phyloP scores from a whole-genome alignment of 1,140 invertebrate species.

The Conus betulinus region DNA sequence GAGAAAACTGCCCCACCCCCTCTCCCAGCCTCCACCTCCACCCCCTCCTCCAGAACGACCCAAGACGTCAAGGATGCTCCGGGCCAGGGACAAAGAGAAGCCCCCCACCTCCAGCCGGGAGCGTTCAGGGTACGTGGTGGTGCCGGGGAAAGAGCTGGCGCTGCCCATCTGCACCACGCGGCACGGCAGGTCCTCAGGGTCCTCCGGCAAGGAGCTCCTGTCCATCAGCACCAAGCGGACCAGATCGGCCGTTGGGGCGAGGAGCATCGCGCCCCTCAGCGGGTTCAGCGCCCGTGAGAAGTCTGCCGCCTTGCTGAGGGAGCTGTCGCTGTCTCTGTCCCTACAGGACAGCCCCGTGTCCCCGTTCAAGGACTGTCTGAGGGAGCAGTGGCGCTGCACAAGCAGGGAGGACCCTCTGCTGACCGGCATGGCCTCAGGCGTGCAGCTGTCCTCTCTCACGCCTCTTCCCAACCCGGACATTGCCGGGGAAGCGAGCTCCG shows the following conservation, averaged over 20 bases:
- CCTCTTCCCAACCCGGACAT: too few species aligned
- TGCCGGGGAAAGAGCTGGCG: constrained; percentile 18
- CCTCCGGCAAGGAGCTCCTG: constrained; percentile 3
- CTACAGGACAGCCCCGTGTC: neutral
- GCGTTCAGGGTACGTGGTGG: neutral
- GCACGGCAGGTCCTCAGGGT: neutral
- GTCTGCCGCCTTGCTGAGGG: constrained; percentile 19
- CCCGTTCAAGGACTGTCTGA: constrained; percentile 12
- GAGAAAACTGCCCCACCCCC: constrained; percentile 18
- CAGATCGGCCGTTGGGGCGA: neutral
- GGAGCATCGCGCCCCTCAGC: neutral
- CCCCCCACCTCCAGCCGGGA: neutral
- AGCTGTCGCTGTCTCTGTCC: constrained; percentile 15
- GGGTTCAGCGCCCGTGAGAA: neutral
- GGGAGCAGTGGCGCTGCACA: neutral
- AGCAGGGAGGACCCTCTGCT: neutral
- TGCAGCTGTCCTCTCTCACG: neutral
- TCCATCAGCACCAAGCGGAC: constrained; percentile 9
- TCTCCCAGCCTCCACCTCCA: neutral
- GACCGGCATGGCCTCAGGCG: neutral
- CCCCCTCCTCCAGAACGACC: neutral
- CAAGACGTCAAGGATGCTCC: neutral
- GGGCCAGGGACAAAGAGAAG: neutral
- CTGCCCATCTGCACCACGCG: constrained; percentile 28
- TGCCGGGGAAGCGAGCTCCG: too few species aligned